Evolutionary conservation across 2,888 invertebrate genomes (phyloP), one percentile per base, ranked within the genome.

Genomic region (Eupithecia vulgata): DNA sequence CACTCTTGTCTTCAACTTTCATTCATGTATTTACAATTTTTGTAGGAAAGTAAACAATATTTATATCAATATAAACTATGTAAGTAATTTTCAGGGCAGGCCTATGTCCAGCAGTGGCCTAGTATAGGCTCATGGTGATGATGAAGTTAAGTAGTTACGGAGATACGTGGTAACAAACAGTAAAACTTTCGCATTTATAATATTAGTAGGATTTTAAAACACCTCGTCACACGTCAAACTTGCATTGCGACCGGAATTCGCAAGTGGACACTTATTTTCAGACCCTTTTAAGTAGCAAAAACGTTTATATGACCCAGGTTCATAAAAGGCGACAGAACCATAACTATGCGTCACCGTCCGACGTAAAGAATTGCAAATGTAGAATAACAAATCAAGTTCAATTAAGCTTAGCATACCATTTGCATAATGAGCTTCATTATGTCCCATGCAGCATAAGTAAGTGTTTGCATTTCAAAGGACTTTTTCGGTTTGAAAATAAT

Each of bases 301-400:
- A 57, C 61, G 57, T 25, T 57, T 10, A 57, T 25, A 57, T 25
- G 25, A 25, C 57, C 57, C 25, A 57, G 57, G 57, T 25, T 57
- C 57, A 34, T 64, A 64, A 64, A 68, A 42, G 30, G 34, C 57
- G 35, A 21, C 34, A 68, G 17, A 42, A 12, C 15, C 61, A 45
- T 25, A 69, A 34, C 61, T 34, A 62, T 61, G 45, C 68, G n/a
- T 68, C 13, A 40, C 62, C 10, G 42, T 42, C 35, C 13, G n/a
- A 67, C 45, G 48, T 67, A 59, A 67, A 30, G 57, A 67, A 71
- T 69, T 66, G 66, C 59, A 57, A 59, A 61, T 59, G 52, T 67
- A 57, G 70, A 73, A 67, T 67, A 70, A 72, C 68, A 72, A 73
- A 70, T 67, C 69, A 68, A 70, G 70, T 74, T 70, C 73, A 68